Conservation (phyloP, 2,797 vertebrate genomes). For the Pogonophryne albipinna region DNA sequence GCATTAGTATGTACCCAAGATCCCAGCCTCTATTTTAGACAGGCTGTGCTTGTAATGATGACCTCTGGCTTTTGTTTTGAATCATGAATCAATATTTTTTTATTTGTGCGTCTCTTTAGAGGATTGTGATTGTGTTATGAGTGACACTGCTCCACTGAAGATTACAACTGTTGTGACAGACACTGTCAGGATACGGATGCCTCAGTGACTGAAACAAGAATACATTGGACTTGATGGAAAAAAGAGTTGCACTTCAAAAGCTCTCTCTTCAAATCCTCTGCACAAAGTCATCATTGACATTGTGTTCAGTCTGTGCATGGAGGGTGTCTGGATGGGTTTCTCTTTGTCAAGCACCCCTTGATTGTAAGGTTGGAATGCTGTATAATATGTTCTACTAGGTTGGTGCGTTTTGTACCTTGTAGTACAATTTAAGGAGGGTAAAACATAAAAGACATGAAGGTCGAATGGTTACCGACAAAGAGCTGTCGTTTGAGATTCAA, state of each 20-base stretch:
- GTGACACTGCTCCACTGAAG: conserved; percentile 69
- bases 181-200: conserved; percentile 57
- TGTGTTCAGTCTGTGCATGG: conserved; percentile 62
- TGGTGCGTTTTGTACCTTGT: conserved; percentile 25
- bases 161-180: conserved; percentile 64
- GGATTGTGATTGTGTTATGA: conserved; percentile 63
- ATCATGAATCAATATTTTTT: conserved; percentile 49
- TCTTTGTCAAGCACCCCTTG: conserved; percentile 48
- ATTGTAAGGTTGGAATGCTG: conserved; percentile 37
- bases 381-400: conserved; percentile 35
- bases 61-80: conserved; percentile 43
- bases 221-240: conserved; percentile 67
- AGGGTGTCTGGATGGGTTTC: conserved; percentile 56
- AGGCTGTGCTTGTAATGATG: conserved; percentile 18
- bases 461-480: conserved; percentile 8
- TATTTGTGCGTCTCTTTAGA: conserved; percentile 49
- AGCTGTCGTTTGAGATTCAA: conserved; percentile 8
- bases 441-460: conserved; percentile 9
- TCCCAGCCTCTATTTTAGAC: conserved; percentile 33
- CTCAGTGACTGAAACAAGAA: conserved; percentile 65
- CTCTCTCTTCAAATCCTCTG: conserved; percentile 56
- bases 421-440: neutral
- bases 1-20: conserved; percentile 14
- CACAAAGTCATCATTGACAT: conserved; percentile 66
- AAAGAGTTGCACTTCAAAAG: conserved; percentile 70